These are phyloP conservation scores for Holacanthella duospinosa DNA, from an alignment of 2,888 invertebrate genomes.

Conservation along the genomic window DNA sequence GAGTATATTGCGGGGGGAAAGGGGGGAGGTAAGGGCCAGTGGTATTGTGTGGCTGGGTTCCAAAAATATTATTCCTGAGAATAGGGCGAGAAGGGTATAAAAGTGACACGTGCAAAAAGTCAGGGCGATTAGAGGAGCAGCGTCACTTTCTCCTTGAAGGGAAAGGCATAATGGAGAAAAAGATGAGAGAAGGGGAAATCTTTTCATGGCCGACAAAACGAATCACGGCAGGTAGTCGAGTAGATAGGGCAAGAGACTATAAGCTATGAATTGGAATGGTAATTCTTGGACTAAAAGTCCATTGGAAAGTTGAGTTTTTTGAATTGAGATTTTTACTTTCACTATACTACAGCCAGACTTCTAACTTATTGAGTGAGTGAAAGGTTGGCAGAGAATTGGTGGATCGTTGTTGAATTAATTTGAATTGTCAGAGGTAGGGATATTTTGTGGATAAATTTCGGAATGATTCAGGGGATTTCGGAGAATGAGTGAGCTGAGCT, in stretches of 20 bases:
- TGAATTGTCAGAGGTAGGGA: no score
- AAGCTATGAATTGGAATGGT: no score
- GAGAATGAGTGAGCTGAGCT: neutral
- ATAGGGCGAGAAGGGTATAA: constrained; percentile 11
- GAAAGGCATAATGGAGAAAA: constrained; percentile 8
- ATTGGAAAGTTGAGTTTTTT: no score
- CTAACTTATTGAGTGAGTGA: no score
- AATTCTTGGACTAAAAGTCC: no score
- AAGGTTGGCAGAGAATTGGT: no score
- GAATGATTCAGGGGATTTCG: neutral
- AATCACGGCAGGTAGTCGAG: constrained; percentile 30
- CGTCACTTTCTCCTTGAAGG: no score
- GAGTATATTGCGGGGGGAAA: neutral
- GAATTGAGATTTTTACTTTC: no score
- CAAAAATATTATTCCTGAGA: constrained; percentile 18
- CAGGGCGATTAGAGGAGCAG: constrained; percentile 27
- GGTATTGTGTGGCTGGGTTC: constrained; percentile 17
- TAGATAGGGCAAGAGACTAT: no score
- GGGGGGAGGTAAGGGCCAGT: constrained; percentile 13
- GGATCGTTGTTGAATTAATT: no score
- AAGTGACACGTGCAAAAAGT: constrained; percentile 29
- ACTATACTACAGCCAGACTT: no score
- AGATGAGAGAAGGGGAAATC: constrained; percentile 12
- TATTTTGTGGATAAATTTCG: neutral
- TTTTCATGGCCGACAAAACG: constrained; percentile 22